These are phyloP conservation scores for Trichogramma evanescens DNA, from an alignment of 2,888 invertebrate species.

Conservation along the genomic window DNA sequence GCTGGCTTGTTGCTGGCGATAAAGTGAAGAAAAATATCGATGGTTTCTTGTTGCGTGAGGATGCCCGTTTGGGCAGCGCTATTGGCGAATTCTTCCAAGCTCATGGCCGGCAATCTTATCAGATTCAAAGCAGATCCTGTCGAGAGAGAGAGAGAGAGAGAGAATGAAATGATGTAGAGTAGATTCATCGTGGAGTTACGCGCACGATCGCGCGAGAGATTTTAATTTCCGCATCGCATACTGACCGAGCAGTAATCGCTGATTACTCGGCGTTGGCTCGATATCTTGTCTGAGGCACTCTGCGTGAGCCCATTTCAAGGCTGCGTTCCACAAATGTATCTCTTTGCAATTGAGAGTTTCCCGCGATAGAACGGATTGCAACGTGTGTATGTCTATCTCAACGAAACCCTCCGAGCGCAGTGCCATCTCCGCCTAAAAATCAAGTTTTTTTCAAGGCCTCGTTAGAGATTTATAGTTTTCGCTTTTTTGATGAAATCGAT, in stretches of 20 bases:
- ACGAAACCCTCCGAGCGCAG: constrained; percentile 91
- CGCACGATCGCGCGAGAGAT: not conserved
- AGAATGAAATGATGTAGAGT: not conserved
- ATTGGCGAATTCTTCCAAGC: constrained; percentile 88
- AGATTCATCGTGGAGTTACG: not conserved
- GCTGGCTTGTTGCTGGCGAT: constrained; percentile 82
- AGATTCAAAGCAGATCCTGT: constrained; percentile 62
- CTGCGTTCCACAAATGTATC: constrained; percentile 83
- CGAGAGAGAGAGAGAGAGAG: not conserved
- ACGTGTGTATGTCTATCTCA: constrained; percentile 88
- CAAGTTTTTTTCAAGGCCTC: constrained; percentile 21
- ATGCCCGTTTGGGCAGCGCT: constrained; percentile 90
- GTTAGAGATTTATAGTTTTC: not conserved
- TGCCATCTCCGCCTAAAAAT: constrained; percentile 84
- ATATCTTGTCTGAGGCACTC: constrained; percentile 81
- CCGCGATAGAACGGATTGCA: constrained; percentile 82
- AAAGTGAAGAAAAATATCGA: constrained; percentile 90
- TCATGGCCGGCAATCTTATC: constrained; percentile 91
- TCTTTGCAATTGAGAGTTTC: constrained; percentile 95
- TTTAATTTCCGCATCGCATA: not conserved
- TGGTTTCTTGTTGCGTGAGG: constrained; percentile 85
- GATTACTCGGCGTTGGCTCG: constrained; percentile 71
- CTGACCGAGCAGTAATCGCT: constrained; percentile 40
- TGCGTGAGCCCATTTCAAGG: constrained; percentile 86
- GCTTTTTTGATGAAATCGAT: not conserved